Evolutionary conservation across 2,888 invertebrate species (phyloP).

Genomic region (Nowickia ferox): DNA sequence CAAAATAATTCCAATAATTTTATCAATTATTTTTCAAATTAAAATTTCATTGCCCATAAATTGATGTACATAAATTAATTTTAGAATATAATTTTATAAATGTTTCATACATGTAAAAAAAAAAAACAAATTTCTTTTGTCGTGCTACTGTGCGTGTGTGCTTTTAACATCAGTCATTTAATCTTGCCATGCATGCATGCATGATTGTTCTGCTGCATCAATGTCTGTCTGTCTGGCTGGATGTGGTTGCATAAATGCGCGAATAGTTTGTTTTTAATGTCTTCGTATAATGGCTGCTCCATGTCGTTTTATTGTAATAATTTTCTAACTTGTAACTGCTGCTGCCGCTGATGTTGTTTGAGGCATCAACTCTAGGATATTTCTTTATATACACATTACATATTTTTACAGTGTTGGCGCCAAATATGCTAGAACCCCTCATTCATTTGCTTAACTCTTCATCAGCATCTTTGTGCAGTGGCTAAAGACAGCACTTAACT

Average conservation of each 20-base stretch:
- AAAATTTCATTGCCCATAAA: too few species aligned
- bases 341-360: neutral
- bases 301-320: slow-evolving; percentile 76
- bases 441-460: slow-evolving; percentile 60
- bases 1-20: too few species aligned
- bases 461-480: slow-evolving; percentile 32
- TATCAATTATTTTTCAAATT: too few species aligned
- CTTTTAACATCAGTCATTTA: slow-evolving; percentile 46
- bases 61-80: too few species aligned
- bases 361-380: too few species aligned
- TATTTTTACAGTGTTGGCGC: slow-evolving; percentile 66
- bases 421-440: slow-evolving; percentile 70
- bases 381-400: too few species aligned
- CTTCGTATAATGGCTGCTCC: slow-evolving; percentile 67
- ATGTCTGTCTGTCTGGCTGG: slow-evolving; percentile 24
- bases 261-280: slow-evolving; percentile 49
- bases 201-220: slow-evolving; percentile 39
- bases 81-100: too few species aligned
- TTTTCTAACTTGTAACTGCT: slow-evolving; percentile 46
- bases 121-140: neutral
- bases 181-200: slow-evolving; percentile 12
- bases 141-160: slow-evolving; percentile 16
- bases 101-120: too few species aligned
- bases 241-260: slow-evolving; percentile 63
- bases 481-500: slow-evolving; percentile 7